Conservation (phyloP, 2,797 vertebrate genomes). For the Bradypodion ventrale region DNA sequence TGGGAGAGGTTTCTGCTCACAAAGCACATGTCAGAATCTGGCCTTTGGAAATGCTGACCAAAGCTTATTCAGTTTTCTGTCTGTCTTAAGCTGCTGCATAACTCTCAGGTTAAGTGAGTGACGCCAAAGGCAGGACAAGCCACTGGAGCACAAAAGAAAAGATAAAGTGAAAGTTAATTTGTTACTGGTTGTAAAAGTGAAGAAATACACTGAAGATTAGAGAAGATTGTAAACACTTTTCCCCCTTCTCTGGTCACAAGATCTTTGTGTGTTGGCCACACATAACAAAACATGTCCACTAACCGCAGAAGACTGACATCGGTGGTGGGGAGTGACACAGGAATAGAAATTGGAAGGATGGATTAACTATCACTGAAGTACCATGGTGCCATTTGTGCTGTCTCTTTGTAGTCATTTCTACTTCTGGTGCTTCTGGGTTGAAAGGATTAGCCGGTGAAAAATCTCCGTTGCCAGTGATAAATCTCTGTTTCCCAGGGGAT, state of each 20-base stretch:
- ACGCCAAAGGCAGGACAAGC: constrained; percentile 38
- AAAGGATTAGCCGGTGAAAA: too few relatives aligned
- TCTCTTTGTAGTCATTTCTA: too few relatives aligned
- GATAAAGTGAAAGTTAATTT: constrained; percentile 63
- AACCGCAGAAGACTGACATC: background rate
- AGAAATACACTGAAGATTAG: constrained; percentile 55
- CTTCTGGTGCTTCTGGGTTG: too few relatives aligned
- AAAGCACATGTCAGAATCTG: background rate
- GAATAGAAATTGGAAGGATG: too few relatives aligned
- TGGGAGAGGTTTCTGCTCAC: background rate
- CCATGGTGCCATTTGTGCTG: background rate
- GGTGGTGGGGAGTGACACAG: background rate
- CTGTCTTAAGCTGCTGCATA: constrained; percentile 27
- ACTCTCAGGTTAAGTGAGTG: constrained; percentile 18
- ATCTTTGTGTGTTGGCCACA: constrained; percentile 19
- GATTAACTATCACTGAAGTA: background rate
- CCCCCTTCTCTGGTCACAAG: background rate
- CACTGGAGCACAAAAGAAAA: constrained; percentile 24
- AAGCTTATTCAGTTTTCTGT: constrained; percentile 9
- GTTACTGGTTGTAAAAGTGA: constrained; percentile 60
- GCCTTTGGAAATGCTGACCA: constrained; percentile 7
- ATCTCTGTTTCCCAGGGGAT: too few relatives aligned
- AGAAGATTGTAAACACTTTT: constrained; percentile 44
- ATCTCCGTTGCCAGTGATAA: too few relatives aligned
- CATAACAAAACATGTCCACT: constrained; percentile 13